Evolutionary conservation across 2,888 invertebrate genomes (phyloP).

Genomic region (Drosophila pseudotalamancana): DNA sequence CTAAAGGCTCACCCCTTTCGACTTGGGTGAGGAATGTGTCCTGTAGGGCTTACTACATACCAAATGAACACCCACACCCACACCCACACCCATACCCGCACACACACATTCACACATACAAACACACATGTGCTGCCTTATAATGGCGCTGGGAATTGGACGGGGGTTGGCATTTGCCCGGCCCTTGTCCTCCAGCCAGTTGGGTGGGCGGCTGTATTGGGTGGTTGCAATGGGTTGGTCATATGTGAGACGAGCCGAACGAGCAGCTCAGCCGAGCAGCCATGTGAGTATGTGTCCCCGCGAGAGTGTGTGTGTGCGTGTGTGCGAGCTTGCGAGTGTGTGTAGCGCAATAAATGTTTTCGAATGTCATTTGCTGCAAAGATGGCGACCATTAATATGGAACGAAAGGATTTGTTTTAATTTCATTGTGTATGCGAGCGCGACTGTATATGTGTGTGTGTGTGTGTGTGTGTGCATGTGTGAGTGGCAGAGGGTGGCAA

Average conservation of each 20-base stretch:
- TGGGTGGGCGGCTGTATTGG: conserved; percentile 38
- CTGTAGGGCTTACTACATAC: conserved; percentile 79
- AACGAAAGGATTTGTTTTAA: conserved; percentile 81
- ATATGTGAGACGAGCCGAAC: conserved; percentile 48
- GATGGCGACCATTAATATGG: conserved; percentile 81
- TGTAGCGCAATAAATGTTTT: conserved; percentile 76
- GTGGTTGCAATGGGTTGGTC: conserved; percentile 54
- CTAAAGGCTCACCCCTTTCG: conserved; percentile 55
- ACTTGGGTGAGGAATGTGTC: conserved; percentile 75
- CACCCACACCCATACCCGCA: conserved; percentile 10
- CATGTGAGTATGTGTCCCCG: background rate
- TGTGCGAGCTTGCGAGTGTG: conserved; percentile 18
- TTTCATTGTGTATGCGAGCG: conserved; percentile 54
- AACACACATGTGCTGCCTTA: conserved; percentile 39
- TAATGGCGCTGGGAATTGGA: conserved; percentile 65
- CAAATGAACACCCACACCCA: conserved; percentile 69
- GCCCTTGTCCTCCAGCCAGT: conserved; percentile 39
- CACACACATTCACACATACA: conserved; percentile 10
- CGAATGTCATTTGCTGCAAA: conserved; percentile 80
- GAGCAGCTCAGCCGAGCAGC: conserved; percentile 37
- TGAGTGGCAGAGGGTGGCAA: conserved; percentile 21
- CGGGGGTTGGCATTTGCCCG: conserved; percentile 47
- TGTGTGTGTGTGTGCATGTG: background rate
- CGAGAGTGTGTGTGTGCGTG: conserved; percentile 2
- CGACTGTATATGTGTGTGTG: background rate